Base-by-base conservation (phyloP, 2,797 vertebrate species). In the Hemibagrus guttatus region DNA sequence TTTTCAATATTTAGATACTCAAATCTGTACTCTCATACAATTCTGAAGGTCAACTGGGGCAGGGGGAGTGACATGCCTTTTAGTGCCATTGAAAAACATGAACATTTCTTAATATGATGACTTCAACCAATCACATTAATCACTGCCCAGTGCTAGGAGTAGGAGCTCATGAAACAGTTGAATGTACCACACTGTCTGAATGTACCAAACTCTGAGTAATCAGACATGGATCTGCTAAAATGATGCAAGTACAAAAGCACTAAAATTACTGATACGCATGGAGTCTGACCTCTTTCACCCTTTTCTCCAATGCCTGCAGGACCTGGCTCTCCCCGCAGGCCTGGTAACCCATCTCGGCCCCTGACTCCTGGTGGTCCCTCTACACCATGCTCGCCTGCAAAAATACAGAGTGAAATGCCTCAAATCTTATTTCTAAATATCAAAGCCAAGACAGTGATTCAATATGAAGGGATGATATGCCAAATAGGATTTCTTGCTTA, bases 281-380 rank as follows among this genome's bases (percentile, higher is more conserved):
- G 12, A 54, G 0, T 84, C 74, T 59, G 95, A 98, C 97, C 97
- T 97, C 91, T 97, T 63, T 99, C 97, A 86, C 97, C 98, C 93
- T 99, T 99, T 87, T 94, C 92, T 95, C 96, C 97, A 91, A 93
- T 90, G 49, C 97, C 97, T 92, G 96, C 81, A 49, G 93, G 91
- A 71, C 98, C 98, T 1, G 95, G 91, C 16, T 98, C 97, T 80
- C 98, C 98, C 71, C 97, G 97, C 35, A 94, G 95, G 17, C 98
- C 98, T 84, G 95, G 71, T 49, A 93, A 91, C 0, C 98, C 98
- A 85, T 98, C 98, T 90, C 96, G 94, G 66, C 98, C 98, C 93
- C 97, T 97, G 86, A 96, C 89, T 83, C 98, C 98, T 86, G 93
- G 91, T 66, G 91, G 92, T 19, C 98, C 98, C 85, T 99, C 98